Base-by-base conservation (phyloP, 2,888 invertebrate genomes). In the Megalurothrips usitatus region DNA sequence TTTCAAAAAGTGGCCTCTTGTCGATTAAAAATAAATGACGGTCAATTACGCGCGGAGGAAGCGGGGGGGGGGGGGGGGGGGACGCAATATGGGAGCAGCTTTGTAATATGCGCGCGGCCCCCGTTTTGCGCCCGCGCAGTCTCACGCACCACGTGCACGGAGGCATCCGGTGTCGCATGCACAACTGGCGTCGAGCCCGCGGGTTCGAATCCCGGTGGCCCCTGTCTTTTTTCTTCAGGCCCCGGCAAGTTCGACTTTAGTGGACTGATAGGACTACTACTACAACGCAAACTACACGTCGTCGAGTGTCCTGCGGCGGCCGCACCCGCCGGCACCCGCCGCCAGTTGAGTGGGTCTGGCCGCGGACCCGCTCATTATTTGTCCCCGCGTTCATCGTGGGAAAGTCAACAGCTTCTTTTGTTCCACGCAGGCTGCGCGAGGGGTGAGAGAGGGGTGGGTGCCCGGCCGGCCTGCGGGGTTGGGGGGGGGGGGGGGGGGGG, bases 21-120 rank as follows among this genome's bases (percentile, higher is more conserved):
- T 26, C 68, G 68, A 75, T 75, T 75, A 75, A 75, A 75, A 75
- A 75, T 75, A 75, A 75, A 75, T 26, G 68, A 75, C 68, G 68
- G 68, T 23, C 68, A 68, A 68, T 68, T n/a, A 17, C 58, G 58
- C 58, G 58, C 58, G 58, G 34, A 43, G 34, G 34, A 43, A 43
- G 34, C 2, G 6, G 34, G 34, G 34, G 34, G 58, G 34, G 6
- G 34, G 34, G 6, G 6, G 34, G 6, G 6, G 34, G 34, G 34
- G 34, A 6, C 34, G 34, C 34, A 43, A 43, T 43, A 43, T 43
- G 34, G 34, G 34, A 43, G 34, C 34, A 43, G 34, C 6, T 43
- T 43, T 43, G 6, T 43, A 43, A 43, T 4, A 43, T 6, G 3
- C 34, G n/a, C n/a, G n/a, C n/a, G n/a, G 34, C 6, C 34, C 34